Conservation (phyloP, 2,113 vertebrate genomes). For the Chamaetylas fuelleborni region DNA sequence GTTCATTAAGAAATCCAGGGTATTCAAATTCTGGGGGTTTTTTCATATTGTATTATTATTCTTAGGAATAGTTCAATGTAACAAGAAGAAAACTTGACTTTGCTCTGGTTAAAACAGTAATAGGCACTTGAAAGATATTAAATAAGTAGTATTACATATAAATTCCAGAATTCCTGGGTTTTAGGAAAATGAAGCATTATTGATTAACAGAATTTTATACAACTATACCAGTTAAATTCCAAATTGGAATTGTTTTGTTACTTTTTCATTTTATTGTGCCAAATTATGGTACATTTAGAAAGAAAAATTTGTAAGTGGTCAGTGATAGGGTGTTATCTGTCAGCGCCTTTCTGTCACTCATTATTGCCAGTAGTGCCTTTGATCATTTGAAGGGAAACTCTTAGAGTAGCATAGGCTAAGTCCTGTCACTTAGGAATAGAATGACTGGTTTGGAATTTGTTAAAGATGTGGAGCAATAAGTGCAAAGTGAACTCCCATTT, state of each 20-base stretch:
- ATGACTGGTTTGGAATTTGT: conserved; percentile 64
- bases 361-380: conserved; percentile 99
- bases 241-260: conserved; percentile 99
- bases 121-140: conserved; percentile 82
- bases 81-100: conserved; percentile 96
- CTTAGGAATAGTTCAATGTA: conserved; percentile 99
- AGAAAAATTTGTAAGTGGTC: conserved; percentile 74
- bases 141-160: conserved; percentile 82
- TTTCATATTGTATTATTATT: conserved; percentile 97
- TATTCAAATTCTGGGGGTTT: conserved; percentile 94
- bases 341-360: conserved; percentile 80
- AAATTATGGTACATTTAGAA: conserved; percentile 91
- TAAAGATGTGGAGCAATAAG: conserved; percentile 83
- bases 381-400: conserved; percentile 88
- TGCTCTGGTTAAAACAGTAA: conserved; percentile 91
- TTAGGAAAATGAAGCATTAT: conserved; percentile 84
- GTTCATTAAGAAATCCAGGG: conserved; percentile 95
- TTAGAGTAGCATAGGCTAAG: conserved; percentile 72
- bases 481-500: conserved; percentile 75
- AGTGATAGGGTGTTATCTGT: conserved; percentile 70
- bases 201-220: conserved; percentile 96
- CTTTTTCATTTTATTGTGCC: conserved; percentile 94
- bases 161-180: conserved; percentile 87
- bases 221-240: conserved; percentile 94
- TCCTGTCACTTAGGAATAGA: not conserved